Conservation (phyloP, 2,113 vertebrate genomes). For the Lutjanus erythropterus region DNA sequence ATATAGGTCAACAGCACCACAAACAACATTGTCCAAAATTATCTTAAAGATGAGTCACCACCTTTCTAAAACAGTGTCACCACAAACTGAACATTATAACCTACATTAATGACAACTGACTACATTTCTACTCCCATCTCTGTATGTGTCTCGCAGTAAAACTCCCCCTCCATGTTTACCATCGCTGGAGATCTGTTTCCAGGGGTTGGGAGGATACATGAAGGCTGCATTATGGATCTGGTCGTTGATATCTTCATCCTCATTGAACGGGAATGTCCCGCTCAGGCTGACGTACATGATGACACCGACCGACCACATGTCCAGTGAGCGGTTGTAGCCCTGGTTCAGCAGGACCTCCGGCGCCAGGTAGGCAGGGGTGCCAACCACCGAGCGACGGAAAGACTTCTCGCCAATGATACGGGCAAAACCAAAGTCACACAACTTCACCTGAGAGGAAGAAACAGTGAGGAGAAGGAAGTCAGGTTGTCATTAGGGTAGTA, state of each 20-base stretch:
- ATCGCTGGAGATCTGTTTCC: constrained; percentile 49
- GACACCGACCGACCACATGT: constrained; percentile 97
- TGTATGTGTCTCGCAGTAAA: not conserved
- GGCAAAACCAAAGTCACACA: constrained; percentile 95
- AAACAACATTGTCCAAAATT: not conserved
- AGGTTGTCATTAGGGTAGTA: not conserved
- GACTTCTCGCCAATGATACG: constrained; percentile 96
- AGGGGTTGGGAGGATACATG: constrained; percentile 94
- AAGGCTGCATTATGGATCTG: constrained; percentile 96
- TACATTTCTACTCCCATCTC: not conserved
- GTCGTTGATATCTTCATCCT: constrained; percentile 95
- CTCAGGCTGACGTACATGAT: constrained; percentile 96
- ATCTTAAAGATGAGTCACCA: too few relatives aligned
- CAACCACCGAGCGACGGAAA: constrained; percentile 94
- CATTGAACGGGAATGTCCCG: constrained; percentile 94
- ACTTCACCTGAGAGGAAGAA: constrained; percentile 86
- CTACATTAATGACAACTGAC: not conserved
- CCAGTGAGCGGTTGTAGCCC: constrained; percentile 94
- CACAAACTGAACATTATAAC: too few relatives aligned
- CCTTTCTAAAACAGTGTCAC: too few relatives aligned
- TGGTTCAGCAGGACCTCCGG: constrained; percentile 93
- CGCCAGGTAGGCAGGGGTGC: constrained; percentile 92
- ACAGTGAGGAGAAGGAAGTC: not conserved
- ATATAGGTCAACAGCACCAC: not conserved
- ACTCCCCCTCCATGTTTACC: not conserved